A percentile compares a stretch with the other conserved stretches of the same genome.
Conservation (phyloP, 1,140 invertebrate genomes). For the Lethocerus indicus region DNA sequence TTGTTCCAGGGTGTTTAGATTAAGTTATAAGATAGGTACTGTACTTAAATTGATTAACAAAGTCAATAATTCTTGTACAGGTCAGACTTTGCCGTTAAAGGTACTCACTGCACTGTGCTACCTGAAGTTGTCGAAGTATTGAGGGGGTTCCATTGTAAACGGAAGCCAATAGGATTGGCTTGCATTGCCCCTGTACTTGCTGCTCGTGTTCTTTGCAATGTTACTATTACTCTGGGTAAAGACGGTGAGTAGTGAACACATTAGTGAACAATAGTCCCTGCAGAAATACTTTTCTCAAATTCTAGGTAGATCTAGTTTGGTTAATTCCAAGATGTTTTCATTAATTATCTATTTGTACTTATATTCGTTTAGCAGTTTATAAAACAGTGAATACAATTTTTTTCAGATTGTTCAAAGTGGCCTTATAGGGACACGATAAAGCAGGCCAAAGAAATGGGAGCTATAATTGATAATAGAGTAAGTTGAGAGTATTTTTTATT, state of each 20-base stretch:
- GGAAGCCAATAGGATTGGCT: constrained; percentile 38
- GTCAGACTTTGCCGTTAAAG: constrained; percentile 36
- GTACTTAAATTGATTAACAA: no score
- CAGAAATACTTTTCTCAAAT: no score
- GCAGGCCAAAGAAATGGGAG: constrained; percentile 32
- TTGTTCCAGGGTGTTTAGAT: no score
- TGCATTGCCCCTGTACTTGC: constrained; percentile 40
- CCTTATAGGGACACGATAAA: constrained; percentile 34
- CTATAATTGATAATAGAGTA: constrained; percentile 25
- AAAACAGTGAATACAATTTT: constrained; percentile 1
- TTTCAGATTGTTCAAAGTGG: constrained; percentile 29
- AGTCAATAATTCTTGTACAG: constrained; percentile 24
- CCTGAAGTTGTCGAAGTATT: constrained; percentile 32
- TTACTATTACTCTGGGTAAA: constrained; percentile 37
- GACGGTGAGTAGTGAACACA: constrained; percentile 6
- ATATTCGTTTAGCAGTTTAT: background rate
- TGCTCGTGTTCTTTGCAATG: constrained; percentile 31
- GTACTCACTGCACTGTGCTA: constrained; percentile 30
- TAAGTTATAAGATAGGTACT: no score
- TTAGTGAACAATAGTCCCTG: no score
- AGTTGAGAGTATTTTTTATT: background rate
- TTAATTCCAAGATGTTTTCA: no score
- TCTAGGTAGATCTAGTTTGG: no score
- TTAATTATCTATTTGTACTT: no score
- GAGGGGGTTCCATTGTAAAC: constrained; percentile 32